A percentile compares a stretch with the other conserved stretches of the same genome.
Evolutionary conservation across 1,140 invertebrate species (phyloP).

Genomic region (Polyergus mexicanus): DNA sequence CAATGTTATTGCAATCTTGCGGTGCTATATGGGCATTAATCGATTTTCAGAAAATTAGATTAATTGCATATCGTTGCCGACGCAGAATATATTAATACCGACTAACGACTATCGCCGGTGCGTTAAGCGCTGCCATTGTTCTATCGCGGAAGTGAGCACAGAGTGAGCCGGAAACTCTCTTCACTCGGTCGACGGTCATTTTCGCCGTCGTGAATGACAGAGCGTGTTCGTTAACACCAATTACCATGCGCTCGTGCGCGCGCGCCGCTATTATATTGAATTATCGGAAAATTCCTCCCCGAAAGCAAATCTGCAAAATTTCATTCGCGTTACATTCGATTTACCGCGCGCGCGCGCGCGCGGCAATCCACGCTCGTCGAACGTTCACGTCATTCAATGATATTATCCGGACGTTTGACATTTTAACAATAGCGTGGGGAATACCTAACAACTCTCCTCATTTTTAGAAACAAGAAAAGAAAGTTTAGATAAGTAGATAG

Average conservation of each 20-base stretch:
- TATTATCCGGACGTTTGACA: not conserved
- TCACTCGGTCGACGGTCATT: slow-evolving; percentile 73
- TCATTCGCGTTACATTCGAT: slow-evolving; percentile 60
- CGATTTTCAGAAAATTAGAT: slow-evolving; percentile 74
- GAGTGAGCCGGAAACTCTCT: slow-evolving; percentile 74
- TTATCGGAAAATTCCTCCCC: slow-evolving; percentile 71
- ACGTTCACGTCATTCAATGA: slow-evolving; percentile 1
- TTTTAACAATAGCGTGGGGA: not conserved
- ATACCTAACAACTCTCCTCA: not conserved
- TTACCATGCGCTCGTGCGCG: slow-evolving; percentile 69
- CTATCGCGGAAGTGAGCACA: slow-evolving; percentile 72
- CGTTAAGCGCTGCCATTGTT: slow-evolving; percentile 78
- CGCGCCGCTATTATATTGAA: slow-evolving; percentile 69
- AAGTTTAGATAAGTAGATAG: too few species aligned
- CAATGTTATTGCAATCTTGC: too few species aligned
- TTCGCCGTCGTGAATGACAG: slow-evolving; percentile 74
- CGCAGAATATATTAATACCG: slow-evolving; percentile 70
- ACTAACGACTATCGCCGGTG: slow-evolving; percentile 76
- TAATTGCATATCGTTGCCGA: slow-evolving; percentile 62
- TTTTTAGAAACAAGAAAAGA: not conserved
- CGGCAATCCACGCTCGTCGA: not conserved
- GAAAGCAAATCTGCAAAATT: slow-evolving; percentile 72
- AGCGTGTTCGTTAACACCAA: slow-evolving; percentile 76
- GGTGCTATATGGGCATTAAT: too few species aligned
- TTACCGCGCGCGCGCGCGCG: slow-evolving; percentile 14